These are phyloP conservation scores for Halictus quadricinctus DNA, from an alignment of 2,888 invertebrate species.

Conservation along the genomic window DNA sequence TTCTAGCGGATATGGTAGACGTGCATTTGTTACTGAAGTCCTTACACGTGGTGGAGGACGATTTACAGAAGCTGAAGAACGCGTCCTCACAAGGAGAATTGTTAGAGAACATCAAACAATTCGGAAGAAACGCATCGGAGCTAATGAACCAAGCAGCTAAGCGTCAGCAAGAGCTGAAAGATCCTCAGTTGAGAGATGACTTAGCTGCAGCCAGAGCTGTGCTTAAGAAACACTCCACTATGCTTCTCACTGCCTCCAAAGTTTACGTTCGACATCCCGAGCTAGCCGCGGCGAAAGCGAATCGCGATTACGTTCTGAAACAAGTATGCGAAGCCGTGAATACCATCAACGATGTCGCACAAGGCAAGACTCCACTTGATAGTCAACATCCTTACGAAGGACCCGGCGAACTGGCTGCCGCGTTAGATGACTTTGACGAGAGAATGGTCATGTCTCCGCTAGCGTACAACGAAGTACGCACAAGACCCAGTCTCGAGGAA, in stretches of 20 bases:
- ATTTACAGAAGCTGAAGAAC: constrained; percentile 94
- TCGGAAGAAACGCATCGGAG: constrained; percentile 92
- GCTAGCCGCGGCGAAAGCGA: constrained; percentile 97
- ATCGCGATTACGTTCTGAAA: constrained; percentile 97
- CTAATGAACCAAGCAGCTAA: constrained; percentile 93
- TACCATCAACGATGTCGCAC: constrained; percentile 96
- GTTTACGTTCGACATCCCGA: constrained; percentile 99
- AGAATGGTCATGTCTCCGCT: constrained; percentile 98
- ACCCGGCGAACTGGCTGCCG: constrained; percentile 97
- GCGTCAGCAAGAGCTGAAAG: constrained; percentile 94
- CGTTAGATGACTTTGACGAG: constrained; percentile 98
- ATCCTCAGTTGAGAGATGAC: constrained; percentile 95
- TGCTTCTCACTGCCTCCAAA: constrained; percentile 97
- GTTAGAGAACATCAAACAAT: constrained; percentile 93
- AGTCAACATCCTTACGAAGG: constrained; percentile 91
- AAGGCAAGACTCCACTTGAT: constrained; percentile 89
- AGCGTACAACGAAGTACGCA: constrained; percentile 95
- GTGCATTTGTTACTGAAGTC: constrained; percentile 95
- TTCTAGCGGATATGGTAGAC: constrained; percentile 99
- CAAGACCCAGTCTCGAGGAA: constrained; percentile 96
- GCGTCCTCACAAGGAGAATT: constrained; percentile 97
- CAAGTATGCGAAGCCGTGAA: constrained; percentile 98
- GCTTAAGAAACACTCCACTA: constrained; percentile 98
- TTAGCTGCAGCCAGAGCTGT: constrained; percentile 97
- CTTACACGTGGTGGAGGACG: constrained; percentile 95